phyloP scores from a whole-genome alignment of 1,140 invertebrate genomes.

The Acromyrmex heyeri region DNA sequence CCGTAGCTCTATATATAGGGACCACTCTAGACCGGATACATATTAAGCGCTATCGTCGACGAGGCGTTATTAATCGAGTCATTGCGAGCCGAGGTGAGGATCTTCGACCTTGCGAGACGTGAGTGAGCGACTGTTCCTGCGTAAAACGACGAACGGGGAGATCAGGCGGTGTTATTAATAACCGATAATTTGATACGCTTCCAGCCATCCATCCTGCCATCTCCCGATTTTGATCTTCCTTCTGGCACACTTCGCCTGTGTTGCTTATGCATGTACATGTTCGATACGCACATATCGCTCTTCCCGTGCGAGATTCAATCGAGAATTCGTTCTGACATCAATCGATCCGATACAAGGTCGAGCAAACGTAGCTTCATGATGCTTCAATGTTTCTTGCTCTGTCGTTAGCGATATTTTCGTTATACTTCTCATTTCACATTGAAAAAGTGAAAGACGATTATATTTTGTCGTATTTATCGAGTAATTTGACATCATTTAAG shows the following conservation, averaged over 20 bases:
- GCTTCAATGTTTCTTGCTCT: background rate
- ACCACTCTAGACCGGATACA: conserved; percentile 65
- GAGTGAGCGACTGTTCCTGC: conserved; percentile 43
- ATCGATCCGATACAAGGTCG: conserved; percentile 46
- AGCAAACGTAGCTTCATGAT: background rate
- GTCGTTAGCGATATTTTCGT: background rate
- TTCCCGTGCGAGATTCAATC: conserved; percentile 40
- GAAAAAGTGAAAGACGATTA: background rate
- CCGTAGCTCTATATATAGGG: conserved; percentile 62
- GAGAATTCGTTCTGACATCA: conserved; percentile 24
- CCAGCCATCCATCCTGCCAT: conserved; percentile 76
- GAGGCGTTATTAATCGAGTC: conserved; percentile 85
- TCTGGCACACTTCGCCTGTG: background rate
- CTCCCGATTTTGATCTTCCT: conserved; percentile 68
- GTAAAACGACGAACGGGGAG: conserved; percentile 52
- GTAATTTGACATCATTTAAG: background rate
- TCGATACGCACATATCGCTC: conserved; percentile 4
- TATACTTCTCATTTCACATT: background rate
- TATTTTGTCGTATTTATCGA: background rate
- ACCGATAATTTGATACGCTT: conserved; percentile 84
- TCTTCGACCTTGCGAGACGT: conserved; percentile 65
- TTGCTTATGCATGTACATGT: conserved; percentile 14
- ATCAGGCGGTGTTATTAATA: conserved; percentile 82
- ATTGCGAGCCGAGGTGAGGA: conserved; percentile 81
- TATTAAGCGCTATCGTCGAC: conserved; percentile 77